Conservation (phyloP, 1,140 invertebrate genomes). For the Neodiprion fabricii region DNA sequence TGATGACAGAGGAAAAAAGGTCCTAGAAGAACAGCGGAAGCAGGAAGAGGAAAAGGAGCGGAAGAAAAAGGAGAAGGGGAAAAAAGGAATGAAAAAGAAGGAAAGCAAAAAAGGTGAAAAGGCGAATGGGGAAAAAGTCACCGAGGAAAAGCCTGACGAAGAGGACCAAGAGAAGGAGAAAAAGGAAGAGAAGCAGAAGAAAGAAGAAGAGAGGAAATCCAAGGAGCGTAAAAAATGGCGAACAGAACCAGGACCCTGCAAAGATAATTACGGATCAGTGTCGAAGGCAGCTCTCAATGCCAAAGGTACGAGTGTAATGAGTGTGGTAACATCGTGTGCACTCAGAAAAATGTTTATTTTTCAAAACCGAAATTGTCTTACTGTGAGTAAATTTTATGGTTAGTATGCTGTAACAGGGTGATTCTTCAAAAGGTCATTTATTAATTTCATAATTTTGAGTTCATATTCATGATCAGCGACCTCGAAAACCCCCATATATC, state of each 20-base stretch:
- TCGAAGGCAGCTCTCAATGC: slow-evolving; percentile 24
- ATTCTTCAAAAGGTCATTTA: background rate
- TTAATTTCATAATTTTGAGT: background rate
- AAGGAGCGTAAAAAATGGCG: slow-evolving; percentile 37
- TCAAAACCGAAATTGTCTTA: no score
- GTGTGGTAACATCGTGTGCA: no score
- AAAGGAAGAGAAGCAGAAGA: slow-evolving; percentile 11
- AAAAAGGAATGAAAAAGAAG: slow-evolving; percentile 15
- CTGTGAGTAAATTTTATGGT: no score
- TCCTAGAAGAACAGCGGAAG: slow-evolving; percentile 25
- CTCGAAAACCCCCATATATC: no score
- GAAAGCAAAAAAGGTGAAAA: background rate
- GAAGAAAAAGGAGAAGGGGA: slow-evolving; percentile 9
- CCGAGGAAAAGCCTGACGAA: slow-evolving; percentile 6
- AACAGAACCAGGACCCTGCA: slow-evolving; percentile 26
- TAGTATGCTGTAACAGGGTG: no score
- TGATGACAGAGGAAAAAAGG: slow-evolving; percentile 31
- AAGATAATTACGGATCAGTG: slow-evolving; percentile 17
- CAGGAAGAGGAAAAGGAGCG: slow-evolving; percentile 16
- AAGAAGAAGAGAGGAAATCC: slow-evolving; percentile 13
- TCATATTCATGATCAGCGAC: no score
- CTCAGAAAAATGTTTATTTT: no score
- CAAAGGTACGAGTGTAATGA: slow-evolving; percentile 21
- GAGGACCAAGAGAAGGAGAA: slow-evolving; percentile 13
- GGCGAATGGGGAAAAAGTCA: background rate